Evolutionary conservation across 1,140 invertebrate species (phyloP), one percentile per base, ranked within the genome.

Genomic region (Thaumetopoea pityocampa): DNA sequence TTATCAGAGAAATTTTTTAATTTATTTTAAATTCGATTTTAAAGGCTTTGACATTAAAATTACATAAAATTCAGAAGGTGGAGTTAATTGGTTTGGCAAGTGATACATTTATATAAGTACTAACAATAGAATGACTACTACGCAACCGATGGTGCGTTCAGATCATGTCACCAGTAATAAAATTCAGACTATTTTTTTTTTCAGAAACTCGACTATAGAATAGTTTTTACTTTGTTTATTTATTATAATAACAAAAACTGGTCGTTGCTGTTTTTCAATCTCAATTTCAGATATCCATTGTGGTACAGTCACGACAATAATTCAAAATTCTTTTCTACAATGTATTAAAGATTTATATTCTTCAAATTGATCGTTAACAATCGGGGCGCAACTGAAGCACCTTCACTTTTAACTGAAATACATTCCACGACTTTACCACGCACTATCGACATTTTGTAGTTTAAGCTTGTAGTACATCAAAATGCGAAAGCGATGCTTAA

Each of bases 391-490:
- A 58, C 53, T 59, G 48, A 35, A 53, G 27, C 24, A 35, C 27
- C 17, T 46, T 38, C 24, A 15, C n/a, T 9, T 18, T 6, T 19
- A 12, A 41, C 40, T 46, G 47, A 60, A 68, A 66, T 60, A 58
- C 38, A 73, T 66, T 64, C 54, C 57, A 57, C 55, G 52, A 66
- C 26, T 56, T 46, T 61, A n/a, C 36, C 27, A 8, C 48, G 27
- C 43, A 14, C 29, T n/a, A 34, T 32, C 40, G 34, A 41, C 35
- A 36, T 58, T 67, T 64, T 66, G 60, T 67, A 62, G 60, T 69
- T 65, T 66, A 70, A 64, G 64, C 56, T 64, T 54, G 54, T 54
- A 38, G 38, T 34, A 41, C 43, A n/a, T n/a, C n/a, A n/a, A n/a
- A n/a, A n/a, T n/a, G n/a, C n/a, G n/a, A n/a, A n/a, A n/a, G n/a